A percentile compares a stretch with the other conserved stretches of the same genome.
Conservation (phyloP, 2,888 invertebrate species). For the Amblyjoppa fuscipennis region DNA sequence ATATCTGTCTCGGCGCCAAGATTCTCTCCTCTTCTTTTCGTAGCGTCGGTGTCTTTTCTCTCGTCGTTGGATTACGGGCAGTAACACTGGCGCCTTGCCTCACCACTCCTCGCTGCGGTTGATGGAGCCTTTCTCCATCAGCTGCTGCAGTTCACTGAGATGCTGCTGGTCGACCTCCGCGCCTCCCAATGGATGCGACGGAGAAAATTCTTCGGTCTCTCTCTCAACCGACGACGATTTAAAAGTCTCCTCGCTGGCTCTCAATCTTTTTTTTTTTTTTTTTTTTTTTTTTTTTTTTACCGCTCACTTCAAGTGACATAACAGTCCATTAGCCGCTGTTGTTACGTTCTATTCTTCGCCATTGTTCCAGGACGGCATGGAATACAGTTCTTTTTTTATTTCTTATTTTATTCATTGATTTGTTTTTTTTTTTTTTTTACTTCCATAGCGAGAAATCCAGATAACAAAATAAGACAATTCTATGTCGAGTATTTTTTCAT, state of each 20-base stretch:
- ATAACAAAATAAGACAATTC: not conserved
- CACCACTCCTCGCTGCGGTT: conserved; percentile 42
- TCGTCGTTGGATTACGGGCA: conserved; percentile 49
- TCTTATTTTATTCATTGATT: not conserved
- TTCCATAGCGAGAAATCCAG: not conserved
- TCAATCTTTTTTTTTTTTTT: conserved; percentile 13
- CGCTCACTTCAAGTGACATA: conserved; percentile 24
- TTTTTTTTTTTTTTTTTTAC: not conserved
- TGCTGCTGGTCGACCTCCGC: conserved; percentile 71
- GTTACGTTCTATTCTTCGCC: conserved; percentile 6
- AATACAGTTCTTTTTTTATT: not conserved
- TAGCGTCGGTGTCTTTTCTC: conserved; percentile 54
- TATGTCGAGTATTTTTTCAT: not conserved
- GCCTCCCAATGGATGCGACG: conserved; percentile 56
- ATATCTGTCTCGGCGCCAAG: conserved; percentile 65
- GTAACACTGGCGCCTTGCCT: conserved; percentile 49
- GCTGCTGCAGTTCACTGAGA: conserved; percentile 47
- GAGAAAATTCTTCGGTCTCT: conserved; percentile 63
- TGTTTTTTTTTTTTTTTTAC: not conserved
- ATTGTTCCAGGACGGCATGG: not conserved
- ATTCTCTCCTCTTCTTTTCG: conserved; percentile 62
- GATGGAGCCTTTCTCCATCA: conserved; percentile 69
- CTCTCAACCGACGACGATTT: conserved; percentile 30
- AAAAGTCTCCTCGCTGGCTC: conserved; percentile 36
- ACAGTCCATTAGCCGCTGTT: conserved; percentile 34